phyloP scores from a whole-genome alignment of 2,797 vertebrate species.

The Poeciliopsis paucimaculata region DNA sequence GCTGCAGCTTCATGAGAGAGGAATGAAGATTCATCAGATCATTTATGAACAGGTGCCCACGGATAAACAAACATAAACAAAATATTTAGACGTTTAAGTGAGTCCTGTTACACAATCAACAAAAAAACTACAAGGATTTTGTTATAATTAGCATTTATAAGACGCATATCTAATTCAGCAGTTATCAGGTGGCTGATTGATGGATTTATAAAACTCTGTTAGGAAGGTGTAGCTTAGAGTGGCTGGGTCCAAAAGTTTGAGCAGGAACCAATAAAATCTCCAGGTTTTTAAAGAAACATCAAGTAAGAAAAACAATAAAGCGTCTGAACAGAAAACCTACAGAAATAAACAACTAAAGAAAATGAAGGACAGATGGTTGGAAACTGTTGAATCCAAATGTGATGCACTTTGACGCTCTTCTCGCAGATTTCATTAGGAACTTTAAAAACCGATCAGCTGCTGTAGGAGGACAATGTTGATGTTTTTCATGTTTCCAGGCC shows the following conservation, averaged over 20 bases:
- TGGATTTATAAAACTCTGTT: neutral
- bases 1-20: slow-evolving; percentile 95
- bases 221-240: neutral
- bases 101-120: neutral
- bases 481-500: slow-evolving; percentile 76
- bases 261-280: neutral
- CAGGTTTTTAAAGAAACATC: neutral
- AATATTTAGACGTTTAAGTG: neutral
- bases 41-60: slow-evolving; percentile 89
- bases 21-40: slow-evolving; percentile 91
- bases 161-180: neutral
- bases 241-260: neutral
- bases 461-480: neutral
- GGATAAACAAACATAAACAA: neutral
- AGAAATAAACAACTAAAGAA: neutral
- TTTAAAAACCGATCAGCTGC: neutral
- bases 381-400: neutral
- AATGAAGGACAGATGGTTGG: neutral
- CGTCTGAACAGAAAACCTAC: neutral
- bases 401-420: too few species aligned
- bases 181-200: neutral
- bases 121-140: too few species aligned
- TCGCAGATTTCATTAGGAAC: neutral
- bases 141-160: too few species aligned
- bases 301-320: neutral